phyloP scores from a whole-genome alignment of 2,797 vertebrate genomes.

The Enteromius viviparus region DNA sequence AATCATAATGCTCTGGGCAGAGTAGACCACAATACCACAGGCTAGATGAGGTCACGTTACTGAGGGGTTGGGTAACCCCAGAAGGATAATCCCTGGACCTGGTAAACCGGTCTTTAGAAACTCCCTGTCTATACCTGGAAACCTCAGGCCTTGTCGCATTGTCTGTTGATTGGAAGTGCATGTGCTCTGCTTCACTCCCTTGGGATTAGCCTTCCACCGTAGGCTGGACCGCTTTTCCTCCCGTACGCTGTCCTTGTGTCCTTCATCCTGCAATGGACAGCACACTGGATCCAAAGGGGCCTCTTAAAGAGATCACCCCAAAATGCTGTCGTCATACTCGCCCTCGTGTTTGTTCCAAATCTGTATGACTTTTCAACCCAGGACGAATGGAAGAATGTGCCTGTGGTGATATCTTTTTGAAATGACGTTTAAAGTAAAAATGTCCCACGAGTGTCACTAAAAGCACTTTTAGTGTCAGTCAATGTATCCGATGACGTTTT shows the following conservation, averaged over 20 bases:
- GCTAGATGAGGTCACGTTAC: conserved; percentile 71
- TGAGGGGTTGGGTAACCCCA: conserved; percentile 78
- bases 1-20: conserved; percentile 65
- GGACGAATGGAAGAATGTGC: background rate
- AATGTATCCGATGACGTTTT: background rate
- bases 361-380: background rate
- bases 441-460: background rate
- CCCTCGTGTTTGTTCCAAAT: background rate
- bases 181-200: conserved; percentile 63
- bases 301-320: conserved; percentile 21
- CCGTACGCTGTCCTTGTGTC: conserved; percentile 54
- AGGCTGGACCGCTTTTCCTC: conserved; percentile 58
- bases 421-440: conserved; percentile 1
- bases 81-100: conserved; percentile 80
- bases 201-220: conserved; percentile 65
- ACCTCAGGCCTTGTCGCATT: conserved; percentile 67
- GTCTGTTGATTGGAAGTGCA: conserved; percentile 71
- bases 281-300: conserved; percentile 26
- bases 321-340: background rate
- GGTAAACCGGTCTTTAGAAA: conserved; percentile 80
- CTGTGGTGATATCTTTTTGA: background rate
- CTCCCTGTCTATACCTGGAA: conserved; percentile 71
- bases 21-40: conserved; percentile 46
- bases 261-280: conserved; percentile 42
- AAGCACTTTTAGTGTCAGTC: background rate